Evolutionary conservation across 2,797 vertebrate genomes (phyloP), one percentile per base, ranked within the genome.

Genomic region (Urophycis tenuis): DNA sequence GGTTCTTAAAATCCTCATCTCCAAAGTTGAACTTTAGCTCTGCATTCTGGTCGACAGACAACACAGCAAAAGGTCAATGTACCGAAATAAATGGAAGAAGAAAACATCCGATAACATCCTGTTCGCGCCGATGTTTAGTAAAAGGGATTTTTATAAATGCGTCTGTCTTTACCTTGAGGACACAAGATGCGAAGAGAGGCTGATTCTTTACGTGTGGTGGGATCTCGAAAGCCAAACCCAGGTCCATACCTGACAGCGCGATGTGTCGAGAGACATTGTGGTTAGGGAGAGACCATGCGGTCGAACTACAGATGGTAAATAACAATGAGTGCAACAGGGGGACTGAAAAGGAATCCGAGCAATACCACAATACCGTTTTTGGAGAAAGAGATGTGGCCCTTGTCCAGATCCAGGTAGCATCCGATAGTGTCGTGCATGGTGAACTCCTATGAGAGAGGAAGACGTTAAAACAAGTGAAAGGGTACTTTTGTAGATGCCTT

Each of bases 351-450:
- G 19, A 22, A 53, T 53, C 19, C 31, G 8, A 64, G 25, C 29
- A 34, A 76, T 34, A 41, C 2, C 0, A 82, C 85, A n/a, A n/a
- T n/a, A 97, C 98, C 97, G 74, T 98, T 99, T 94, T 99, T 99
- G 9, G 97, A 96, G 91, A 95, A 99, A n/a, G 93, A 96, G 69
- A 99, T 79, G 9, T 95, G 92, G 11, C 90, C 87, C 82, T 94
- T 95, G 67, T 98, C 96, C 31, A 94, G 53, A 85, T 99, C 97
- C 78, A 98, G 75, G 73, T 95, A 98, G 86, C 97, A 99, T 2
- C 98, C 97, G 49, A 98, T 95, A 0, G 93, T 96, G 86, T 99
- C 98, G 6, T 99, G 98, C 98, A 99, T 99, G 34, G 98, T 99
- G 81, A 97, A 99, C 85, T 99, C 97, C 98, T 99, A 0, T 11